phyloP scores from a whole-genome alignment of 2,113 vertebrate species.

The Catharus minimus region DNA sequence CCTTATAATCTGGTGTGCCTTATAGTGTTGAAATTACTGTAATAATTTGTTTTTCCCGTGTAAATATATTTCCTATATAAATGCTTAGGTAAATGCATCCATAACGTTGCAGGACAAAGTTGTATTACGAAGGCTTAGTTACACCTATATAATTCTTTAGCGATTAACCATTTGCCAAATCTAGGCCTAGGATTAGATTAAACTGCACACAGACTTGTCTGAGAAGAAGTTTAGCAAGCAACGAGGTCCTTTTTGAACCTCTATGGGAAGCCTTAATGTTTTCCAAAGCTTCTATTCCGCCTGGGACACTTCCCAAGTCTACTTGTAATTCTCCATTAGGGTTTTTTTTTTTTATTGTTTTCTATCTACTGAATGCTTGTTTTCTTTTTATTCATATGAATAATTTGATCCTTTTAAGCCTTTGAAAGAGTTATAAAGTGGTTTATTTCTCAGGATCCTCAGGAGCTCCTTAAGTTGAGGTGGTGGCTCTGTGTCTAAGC shows the following conservation, averaged over 20 bases:
- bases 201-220: accelerated
- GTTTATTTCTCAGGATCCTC: accelerated
- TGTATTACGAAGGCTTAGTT: accelerated
- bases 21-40: too few species aligned
- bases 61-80: accelerated
- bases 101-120: accelerated
- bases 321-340: accelerated
- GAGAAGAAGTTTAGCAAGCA: not conserved
- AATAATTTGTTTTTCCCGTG: accelerated
- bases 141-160: not conserved
- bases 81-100: too few species aligned
- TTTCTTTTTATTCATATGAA: accelerated
- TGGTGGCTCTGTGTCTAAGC: accelerated
- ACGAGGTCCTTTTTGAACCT: not conserved
- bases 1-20: too few species aligned
- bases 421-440: accelerated
- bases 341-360: accelerated
- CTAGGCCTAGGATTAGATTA: not conserved
- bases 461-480: accelerated
- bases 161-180: accelerated
- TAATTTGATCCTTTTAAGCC: accelerated
- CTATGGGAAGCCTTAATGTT: accelerated
- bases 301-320: accelerated
- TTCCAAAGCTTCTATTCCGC: not conserved
- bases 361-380: accelerated